Base-by-base conservation (phyloP, 2,797 vertebrate species). In the Cirrhinus mrigala region DNA sequence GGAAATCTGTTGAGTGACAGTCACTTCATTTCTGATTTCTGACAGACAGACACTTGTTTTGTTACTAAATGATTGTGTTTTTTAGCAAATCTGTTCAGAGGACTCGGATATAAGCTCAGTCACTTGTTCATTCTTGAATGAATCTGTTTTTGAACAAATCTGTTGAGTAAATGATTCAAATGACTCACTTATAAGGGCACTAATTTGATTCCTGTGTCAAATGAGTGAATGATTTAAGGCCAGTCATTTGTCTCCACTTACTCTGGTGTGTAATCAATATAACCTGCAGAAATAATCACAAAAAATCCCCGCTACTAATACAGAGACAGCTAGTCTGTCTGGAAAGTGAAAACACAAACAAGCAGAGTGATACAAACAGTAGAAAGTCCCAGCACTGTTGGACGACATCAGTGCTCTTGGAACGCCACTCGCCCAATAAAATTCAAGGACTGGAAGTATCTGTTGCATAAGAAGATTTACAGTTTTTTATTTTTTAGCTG, bases 391-490 rank as follows among this genome's bases (percentile, higher is more conserved):
- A 24, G 6, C 0, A 0, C 27, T 1, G 12, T 18, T 62, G n/a
- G n/a, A 27, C 3, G 4, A 50, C 60, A 80, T 68, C 18, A 11
- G 9, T 18, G 33, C 20, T 54, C 6, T 71, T 48, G 44, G 48
- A 75, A 54, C 5, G 1, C 18, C 24, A 15, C 22, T 9, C 12
- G 18, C 12, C 37, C 56, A 78, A 40, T 46, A 40, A 46, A 46
- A 24, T 62, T 46, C 0, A 1, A 79, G 52, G 3, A 16, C 22
- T 62, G 16, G 27, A 33, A 52, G 15, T 52, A 52, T 20, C 52
- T 40, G 29, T 76, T 56, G 71, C 46, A 70, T 69, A 44, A 69
- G 22, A 58, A 66, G n/a, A 18, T 83, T 71, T 15, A 58, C 16
- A 1, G 15, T 58, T 46, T 84, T n/a, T 29, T 44, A 76, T 40